A percentile compares a stretch with the other conserved stretches of the same genome.
These are phyloP conservation scores for Macrochelys suwanniensis DNA, from an alignment of 2,797 vertebrate genomes.

Conservation along the genomic window DNA sequence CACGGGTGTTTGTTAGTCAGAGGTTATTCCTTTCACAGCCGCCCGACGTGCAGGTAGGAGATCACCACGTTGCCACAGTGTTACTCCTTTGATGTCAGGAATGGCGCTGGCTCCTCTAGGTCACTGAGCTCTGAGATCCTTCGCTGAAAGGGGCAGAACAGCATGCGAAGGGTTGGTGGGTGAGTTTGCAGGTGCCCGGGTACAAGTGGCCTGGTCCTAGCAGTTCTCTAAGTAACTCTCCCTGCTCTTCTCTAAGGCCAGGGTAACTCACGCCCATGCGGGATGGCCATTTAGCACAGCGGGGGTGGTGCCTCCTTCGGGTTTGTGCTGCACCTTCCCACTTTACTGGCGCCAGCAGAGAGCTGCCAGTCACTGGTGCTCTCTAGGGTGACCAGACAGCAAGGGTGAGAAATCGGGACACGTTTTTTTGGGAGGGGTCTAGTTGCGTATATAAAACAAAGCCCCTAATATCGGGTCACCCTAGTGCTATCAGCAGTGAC, in stretches of 20 bases:
- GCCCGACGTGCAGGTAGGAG: background rate
- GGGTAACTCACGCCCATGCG: no score
- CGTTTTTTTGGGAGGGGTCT: no score
- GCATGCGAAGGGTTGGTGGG: background rate
- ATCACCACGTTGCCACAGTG: background rate
- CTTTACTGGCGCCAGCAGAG: background rate
- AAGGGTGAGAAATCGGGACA: no score
- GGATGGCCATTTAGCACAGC: background rate
- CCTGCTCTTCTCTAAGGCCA: background rate
- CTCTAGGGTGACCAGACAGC: no score
- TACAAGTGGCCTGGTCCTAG: background rate
- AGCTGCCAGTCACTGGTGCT: background rate
- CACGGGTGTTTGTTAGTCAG: background rate
- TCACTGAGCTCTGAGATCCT: background rate
- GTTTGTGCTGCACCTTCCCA: background rate
- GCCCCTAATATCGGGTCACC: no score
- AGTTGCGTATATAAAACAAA: no score
- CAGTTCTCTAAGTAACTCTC: background rate
- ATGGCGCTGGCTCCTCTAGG: no score
- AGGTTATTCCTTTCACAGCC: background rate
- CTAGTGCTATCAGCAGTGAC: background rate
- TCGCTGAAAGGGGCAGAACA: no score
- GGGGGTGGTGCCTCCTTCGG: no score
- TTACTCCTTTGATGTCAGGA: background rate
- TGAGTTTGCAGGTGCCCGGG: background rate